Base-by-base conservation (phyloP, 2,888 invertebrate genomes). In the Drosophila kanekoi region DNA sequence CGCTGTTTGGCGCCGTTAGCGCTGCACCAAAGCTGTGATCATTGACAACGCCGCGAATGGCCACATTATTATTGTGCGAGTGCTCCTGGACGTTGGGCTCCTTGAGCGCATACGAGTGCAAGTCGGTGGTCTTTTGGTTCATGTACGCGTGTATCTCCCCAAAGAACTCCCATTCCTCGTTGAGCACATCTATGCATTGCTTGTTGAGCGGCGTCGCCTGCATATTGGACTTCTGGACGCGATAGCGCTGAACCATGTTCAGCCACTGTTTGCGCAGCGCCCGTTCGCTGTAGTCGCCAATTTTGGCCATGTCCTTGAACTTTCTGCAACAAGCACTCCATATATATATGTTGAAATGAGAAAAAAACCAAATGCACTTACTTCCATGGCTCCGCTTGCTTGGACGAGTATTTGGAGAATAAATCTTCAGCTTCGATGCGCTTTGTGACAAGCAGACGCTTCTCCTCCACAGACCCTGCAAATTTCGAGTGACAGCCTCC, bases 91-190 rank as follows among this genome's bases (percentile, higher is more conserved):
- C 41, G 48, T 72, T 76, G n/a, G 76, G 80, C 28, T 84, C 76
- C 56, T 87, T 89, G 13, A 91, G 80, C 0, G 91, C 91, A 43
- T 91, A 91, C 49, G 91, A 92, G 62, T 91, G 91, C 52, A 92
- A 72, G 67, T 92, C 91, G 13, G 89, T 88, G 10, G 91, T 89
- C 54, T 90, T 90, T 16, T 89, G 90, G n/a, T 89, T 89, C 91
- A 91, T 91, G 33, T 89, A 92, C 3, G 77, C 74, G 45, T 91
- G 91, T 11, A 91, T 91, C 5, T 85, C 78, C n/a, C 87, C 84
- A 45, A 91, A 91, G 67, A 90, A 91, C 54, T 91, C 91, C 92
- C 92, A 91, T 53, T 92, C 92, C 52, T 89, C 81, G 60, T 89
- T 84, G 6, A 87, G 44, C 18, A 33, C 44, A 8, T 69, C 81